Percentiles rank a stretch among this genome's conserved stretches.
These are phyloP conservation scores for Gymnogyps californianus DNA, from an alignment of 2,113 vertebrate genomes.

Conservation along the genomic window DNA sequence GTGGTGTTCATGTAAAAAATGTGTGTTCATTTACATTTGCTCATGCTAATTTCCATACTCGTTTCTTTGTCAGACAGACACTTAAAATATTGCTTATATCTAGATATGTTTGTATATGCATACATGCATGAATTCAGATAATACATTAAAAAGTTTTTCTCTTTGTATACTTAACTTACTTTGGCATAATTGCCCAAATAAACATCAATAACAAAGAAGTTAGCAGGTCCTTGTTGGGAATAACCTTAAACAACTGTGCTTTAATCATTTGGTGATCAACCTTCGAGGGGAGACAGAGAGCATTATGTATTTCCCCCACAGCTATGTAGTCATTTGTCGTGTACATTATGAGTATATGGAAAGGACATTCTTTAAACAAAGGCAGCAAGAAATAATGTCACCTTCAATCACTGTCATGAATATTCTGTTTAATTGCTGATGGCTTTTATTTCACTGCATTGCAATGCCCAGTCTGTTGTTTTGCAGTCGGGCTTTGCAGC, in stretches of 20 bases:
- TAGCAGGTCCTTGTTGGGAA: not conserved
- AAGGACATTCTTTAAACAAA: conserved; percentile 19
- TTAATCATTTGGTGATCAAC: conserved; percentile 5
- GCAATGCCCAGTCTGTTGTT: not conserved
- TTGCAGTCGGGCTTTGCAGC: not conserved
- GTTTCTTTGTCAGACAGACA: not conserved
- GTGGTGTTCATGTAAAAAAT: not conserved
- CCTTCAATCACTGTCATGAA: conserved; percentile 11
- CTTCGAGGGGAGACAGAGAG: not conserved
- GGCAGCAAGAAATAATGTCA: not conserved
- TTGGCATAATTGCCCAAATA: not conserved
- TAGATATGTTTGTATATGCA: not conserved
- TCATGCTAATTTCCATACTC: not conserved
- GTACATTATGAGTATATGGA: not conserved
- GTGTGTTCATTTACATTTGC: not conserved
- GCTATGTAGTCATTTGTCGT: not conserved
- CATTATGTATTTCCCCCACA: not conserved
- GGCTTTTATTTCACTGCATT: not conserved
- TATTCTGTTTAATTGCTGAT: conserved; percentile 16
- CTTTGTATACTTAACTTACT: not conserved
- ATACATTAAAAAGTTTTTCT: not conserved
- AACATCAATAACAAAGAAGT: not conserved
- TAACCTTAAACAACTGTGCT: not conserved
- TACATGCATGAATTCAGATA: not conserved
- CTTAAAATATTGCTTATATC: not conserved